phyloP scores from a whole-genome alignment of 2,888 invertebrate genomes.

The Cremastobaeus sp. region DNA sequence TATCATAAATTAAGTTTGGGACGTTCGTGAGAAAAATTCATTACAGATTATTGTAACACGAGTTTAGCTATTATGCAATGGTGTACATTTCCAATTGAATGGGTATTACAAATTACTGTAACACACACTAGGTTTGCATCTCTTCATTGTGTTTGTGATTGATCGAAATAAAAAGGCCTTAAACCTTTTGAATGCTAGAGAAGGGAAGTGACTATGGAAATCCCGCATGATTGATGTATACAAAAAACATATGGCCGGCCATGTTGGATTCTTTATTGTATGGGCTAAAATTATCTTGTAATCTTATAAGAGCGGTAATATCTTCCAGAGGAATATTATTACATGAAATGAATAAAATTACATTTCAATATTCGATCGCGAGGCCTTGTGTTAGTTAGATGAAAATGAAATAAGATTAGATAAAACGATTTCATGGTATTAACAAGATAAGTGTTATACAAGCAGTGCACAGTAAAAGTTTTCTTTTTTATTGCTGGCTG shows the following conservation, averaged over 20 bases:
- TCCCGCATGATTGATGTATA: constrained; percentile 6
- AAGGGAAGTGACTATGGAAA: constrained; percentile 5
- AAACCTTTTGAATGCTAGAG: neutral
- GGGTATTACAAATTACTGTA: neutral
- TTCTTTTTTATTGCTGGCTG: too few relatives aligned
- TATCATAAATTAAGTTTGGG: too few relatives aligned
- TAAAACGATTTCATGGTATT: constrained; percentile 26
- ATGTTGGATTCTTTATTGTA: neutral
- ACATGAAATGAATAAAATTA: constrained; percentile 6
- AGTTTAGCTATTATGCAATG: constrained; percentile 3
- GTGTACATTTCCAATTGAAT: neutral
- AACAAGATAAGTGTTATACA: constrained; percentile 4
- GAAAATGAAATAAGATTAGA: constrained; percentile 27
- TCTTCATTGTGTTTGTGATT: too few relatives aligned
- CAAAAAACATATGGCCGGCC: neutral
- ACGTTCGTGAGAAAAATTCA: constrained; percentile 14
- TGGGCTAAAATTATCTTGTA: constrained; percentile 5
- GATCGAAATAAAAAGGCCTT: neutral
- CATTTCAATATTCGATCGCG: constrained; percentile 27
- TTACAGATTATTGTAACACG: neutral
- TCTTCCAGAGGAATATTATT: constrained; percentile 22
- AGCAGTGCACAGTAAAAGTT: too few relatives aligned
- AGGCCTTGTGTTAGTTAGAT: constrained; percentile 38
- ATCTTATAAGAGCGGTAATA: constrained; percentile 6
- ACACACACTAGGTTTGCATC: neutral